Base-by-base conservation (phyloP, 2,797 vertebrate species). In the Clarias laeviceps region DNA sequence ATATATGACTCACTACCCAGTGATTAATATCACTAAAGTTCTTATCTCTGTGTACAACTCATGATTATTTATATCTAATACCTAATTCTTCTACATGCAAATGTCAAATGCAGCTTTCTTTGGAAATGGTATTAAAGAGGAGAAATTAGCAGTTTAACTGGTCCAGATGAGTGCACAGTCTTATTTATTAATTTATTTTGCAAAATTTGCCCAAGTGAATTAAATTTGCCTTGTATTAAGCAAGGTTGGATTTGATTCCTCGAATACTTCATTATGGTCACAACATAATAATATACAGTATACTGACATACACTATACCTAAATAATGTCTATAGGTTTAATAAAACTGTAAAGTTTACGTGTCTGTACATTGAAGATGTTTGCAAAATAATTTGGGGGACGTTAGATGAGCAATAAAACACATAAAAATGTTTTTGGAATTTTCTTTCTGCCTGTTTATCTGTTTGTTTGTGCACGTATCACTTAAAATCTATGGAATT, bases 21-120 rank as follows among this genome's bases (percentile, higher is more conserved):
- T 66, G 61, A 80, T 59, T 66, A 80, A 61, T 61, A 37, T 37
- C 24, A 37, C 6, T 12, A 29, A 74, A 29, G 45, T 15, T 72
- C 69, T 76, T 54, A 74, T 79, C 76, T 7, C 22, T 32, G 37
- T n/a, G 20, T 57, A 32, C 17, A 68, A 76, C 69, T 37, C 29
- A 80, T 69, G 24, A 65, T 18, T 82, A 57, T 37, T 74, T 56
- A 37, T 24, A 24, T 80, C 34, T 70, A 80, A 62, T 32, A n/a
- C 2, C 40, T 9, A 61, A 72, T 50, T 11, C 45, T 50, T 54
- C 11, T 40, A 9, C 34, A 37, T 64, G 77, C 37, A 80, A 45
- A 80, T 65, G 61, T 65, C 61, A 65, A 64, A 40, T 40, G 59
- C 24, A 40, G 59, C 34, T 27, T 64, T 40, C 24, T 27, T 40